Evolutionary conservation across 2,113 vertebrate species (phyloP).

Genomic region (Melanocharis versteri): DNA sequence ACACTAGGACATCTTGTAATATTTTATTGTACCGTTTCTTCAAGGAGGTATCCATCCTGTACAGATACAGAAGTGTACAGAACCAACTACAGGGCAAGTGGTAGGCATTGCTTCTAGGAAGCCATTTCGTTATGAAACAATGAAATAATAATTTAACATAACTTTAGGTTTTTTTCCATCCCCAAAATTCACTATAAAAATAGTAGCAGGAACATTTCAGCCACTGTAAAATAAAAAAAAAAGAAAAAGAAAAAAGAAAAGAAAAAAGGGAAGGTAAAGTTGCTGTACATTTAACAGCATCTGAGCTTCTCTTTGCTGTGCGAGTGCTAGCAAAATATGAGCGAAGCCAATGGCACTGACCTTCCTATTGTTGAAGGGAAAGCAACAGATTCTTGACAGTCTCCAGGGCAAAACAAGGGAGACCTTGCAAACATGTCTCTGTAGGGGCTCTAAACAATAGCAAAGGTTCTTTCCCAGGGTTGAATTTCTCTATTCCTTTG

Average conservation of each 20-base stretch:
- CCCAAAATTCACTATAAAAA: background rate
- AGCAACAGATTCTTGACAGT: background rate
- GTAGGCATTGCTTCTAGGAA: background rate
- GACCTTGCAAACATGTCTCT: background rate
- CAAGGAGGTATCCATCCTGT: background rate
- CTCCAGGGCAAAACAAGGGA: constrained; percentile 9
- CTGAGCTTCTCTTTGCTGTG: background rate
- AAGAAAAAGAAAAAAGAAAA: background rate
- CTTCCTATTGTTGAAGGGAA: background rate
- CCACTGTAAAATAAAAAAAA: background rate
- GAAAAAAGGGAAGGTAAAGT: background rate
- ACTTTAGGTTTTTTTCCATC: background rate
- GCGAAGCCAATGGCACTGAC: background rate
- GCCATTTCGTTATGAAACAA: background rate
- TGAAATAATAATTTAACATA: background rate
- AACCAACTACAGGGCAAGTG: background rate
- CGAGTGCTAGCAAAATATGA: background rate
- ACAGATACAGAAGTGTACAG: background rate
- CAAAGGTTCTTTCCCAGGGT: constrained; percentile 28
- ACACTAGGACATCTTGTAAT: background rate
- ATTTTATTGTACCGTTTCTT: background rate
- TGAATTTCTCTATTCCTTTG: constrained; percentile 7
- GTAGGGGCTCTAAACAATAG: background rate
- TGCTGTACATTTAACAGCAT: background rate
- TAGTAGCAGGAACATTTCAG: background rate